Percentiles rank a stretch among this genome's conserved stretches.
These are phyloP conservation scores for Drosophila sucinea DNA, from an alignment of 1,140 invertebrate species.

Conservation along the genomic window DNA sequence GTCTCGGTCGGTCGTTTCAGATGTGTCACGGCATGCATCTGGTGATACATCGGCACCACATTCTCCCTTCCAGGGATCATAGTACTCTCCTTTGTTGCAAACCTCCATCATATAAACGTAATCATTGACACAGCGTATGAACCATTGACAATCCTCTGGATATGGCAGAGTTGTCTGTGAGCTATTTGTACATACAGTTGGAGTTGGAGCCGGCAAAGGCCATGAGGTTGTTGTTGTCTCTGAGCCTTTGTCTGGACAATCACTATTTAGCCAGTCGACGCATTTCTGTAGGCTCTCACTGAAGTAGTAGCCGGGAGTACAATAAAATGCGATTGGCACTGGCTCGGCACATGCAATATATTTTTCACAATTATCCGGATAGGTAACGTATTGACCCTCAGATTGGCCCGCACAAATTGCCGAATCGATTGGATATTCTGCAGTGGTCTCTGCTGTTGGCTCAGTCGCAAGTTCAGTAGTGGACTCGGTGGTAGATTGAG, in stretches of 20 bases:
- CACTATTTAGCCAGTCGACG: conserved; percentile 50
- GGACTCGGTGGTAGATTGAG: neutral
- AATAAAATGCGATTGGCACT: conserved; percentile 69
- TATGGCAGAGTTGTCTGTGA: conserved; percentile 37
- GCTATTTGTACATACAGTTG: conserved; percentile 35
- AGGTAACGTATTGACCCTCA: conserved; percentile 44
- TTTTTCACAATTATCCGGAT: conserved; percentile 66
- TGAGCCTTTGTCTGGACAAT: conserved; percentile 24
- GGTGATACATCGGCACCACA: conserved; percentile 44
- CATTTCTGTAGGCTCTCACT: conserved; percentile 47
- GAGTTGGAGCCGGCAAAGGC: conserved; percentile 24
- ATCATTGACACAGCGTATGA: conserved; percentile 47
- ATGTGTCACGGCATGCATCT: conserved; percentile 44
- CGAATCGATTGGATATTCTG: neutral
- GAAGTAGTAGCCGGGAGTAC: conserved; percentile 49
- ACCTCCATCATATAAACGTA: conserved; percentile 59
- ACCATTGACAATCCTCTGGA: conserved; percentile 54
- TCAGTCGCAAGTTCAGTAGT: neutral
- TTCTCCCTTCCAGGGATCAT: conserved; percentile 46
- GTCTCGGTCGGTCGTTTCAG: conserved; percentile 13
- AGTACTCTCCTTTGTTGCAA: conserved; percentile 50
- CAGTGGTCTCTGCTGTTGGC: neutral
- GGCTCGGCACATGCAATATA: conserved; percentile 58
- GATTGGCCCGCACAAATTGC: conserved; percentile 36
- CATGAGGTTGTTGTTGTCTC: conserved; percentile 20